Evolutionary conservation across 2,113 vertebrate species (phyloP), one percentile per base, ranked within the genome.

Genomic region (Dromiciops gliroides): DNA sequence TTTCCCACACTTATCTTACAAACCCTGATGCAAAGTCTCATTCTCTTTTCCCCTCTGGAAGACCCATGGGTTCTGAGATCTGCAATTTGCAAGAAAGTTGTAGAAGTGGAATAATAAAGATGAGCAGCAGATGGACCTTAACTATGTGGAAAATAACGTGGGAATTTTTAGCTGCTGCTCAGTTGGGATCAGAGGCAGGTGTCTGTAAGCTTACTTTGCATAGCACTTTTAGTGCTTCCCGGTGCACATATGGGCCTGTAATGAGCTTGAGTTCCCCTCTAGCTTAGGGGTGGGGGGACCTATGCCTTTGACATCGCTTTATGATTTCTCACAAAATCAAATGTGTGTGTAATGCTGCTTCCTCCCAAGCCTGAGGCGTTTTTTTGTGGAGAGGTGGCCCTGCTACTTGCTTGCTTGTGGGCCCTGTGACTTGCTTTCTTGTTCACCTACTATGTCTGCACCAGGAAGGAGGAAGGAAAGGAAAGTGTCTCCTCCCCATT

Each of bases 21-120:
- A n/a, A 5, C 51, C 60, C 19, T 5, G 7, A 16, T 52, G 23
- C 19, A 48, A 3, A 49, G 23, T 75, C 90, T 51, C 92, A 89
- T 83, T 83, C n/a, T 51, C 89, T 37, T 90, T 52, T 93, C 60
- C 9, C 93, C 3, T 93, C 37, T 10, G 89, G 91, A 51, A 96
- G 50, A 95, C 60, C 89, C 93, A 44, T 12, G 52, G 51, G 44
- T 75, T 97, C 44, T 90, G 91, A 97, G 93, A 95, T 4, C 8
- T 90, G 51, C 60, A 51, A 16, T 92, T 22, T 93, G 50, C 90
- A 51, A 25, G 96, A 91, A 90, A 47, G 92, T 95, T 96, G 94
- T 60, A 93, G 67, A 83, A 83, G 67, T n/a, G 19, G 89, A 96
- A 95, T 49, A 94, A 48, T 48, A 48, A 94, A 92, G 90, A 51